These are phyloP conservation scores for Drosophila nigritarsus DNA, from an alignment of 2,888 invertebrate genomes.

Conservation along the genomic window DNA sequence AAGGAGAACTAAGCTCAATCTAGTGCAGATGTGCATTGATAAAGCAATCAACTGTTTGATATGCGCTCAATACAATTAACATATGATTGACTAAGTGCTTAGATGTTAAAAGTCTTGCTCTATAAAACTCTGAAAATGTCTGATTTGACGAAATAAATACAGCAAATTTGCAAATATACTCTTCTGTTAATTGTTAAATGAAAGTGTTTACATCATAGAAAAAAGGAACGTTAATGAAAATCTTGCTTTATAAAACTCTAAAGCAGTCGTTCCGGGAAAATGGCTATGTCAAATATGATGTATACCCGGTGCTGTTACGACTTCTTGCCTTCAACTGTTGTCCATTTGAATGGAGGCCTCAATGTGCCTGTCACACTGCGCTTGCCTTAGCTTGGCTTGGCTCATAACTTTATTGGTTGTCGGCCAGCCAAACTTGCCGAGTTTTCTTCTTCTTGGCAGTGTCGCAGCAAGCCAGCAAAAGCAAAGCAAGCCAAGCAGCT, in stretches of 20 bases:
- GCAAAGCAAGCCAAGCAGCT: constrained; percentile 24
- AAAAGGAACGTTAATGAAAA: background rate
- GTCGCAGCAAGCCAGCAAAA: constrained; percentile 54
- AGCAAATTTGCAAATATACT: background rate
- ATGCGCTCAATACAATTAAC: background rate
- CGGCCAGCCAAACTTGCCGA: constrained; percentile 67
- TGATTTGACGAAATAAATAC: background rate
- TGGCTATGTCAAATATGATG: background rate
- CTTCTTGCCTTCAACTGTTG: constrained; percentile 10
- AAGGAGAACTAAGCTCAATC: background rate
- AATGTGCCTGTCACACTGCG: constrained; percentile 24
- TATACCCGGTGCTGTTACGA: background rate
- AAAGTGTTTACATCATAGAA: background rate
- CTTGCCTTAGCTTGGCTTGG: background rate
- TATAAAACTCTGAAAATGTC: background rate
- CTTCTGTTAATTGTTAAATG: background rate
- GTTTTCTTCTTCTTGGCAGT: constrained; percentile 68
- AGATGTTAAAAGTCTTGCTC: background rate
- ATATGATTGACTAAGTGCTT: background rate
- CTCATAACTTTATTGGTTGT: constrained; percentile 68
- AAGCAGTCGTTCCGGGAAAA: background rate
- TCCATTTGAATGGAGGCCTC: constrained; percentile 24
- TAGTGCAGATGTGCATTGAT: background rate
- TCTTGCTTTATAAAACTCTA: background rate
- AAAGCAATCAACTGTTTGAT: background rate